Evolutionary conservation across 2,113 vertebrate genomes (phyloP), one percentile per base, ranked within the genome.

Genomic region (Lepus americanus): DNA sequence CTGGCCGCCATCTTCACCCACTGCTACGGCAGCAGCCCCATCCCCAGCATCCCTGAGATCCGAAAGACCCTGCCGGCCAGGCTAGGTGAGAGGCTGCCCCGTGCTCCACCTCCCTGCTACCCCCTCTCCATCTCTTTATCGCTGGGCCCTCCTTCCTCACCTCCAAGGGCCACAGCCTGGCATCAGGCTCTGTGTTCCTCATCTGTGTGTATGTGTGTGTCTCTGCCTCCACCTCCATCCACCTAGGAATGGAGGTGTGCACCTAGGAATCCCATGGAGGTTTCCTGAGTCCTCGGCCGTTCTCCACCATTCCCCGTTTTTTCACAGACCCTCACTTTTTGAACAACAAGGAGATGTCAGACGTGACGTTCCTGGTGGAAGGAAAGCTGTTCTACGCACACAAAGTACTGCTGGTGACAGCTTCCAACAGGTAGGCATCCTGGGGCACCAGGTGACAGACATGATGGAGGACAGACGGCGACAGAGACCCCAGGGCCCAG

Each of bases 321-420:
- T 29, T 16, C 53, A 85, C 96, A 99, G 99, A 99, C 96, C 99
- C 99, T 82, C 99, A 99, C 97, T 99, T 99, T 93, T 98, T 99
- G 95, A 99, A 99, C 96, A 99, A 99, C 94, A 99, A 98, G 88
- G 99, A 99, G 92, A 99, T 99, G 99, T 99, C 99, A 0, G 99
- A 99, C 4, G 99, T 99, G 36, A 99, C 99, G 3, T 99, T 99
- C 98, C 74, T 99, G 14, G 99, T 99, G 80, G 99, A 99, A 97
- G 99, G 99, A 63, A 99, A 99, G 89, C 98, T 99, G 0, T 99
- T 99, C 55, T 99, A 99, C n/a, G 99, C 99, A 67, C 99, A 99
- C 97, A 99, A 99, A 97, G 99, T 99, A 81, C 98, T 99, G 86
- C 98, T 99, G 97, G 99, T 99, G 93, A 99, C 99, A 0, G 99